Percentiles rank a stretch among this genome's conserved stretches.
phyloP scores from a whole-genome alignment of 2,888 invertebrate species.

The Dysmachus trigonus region DNA sequence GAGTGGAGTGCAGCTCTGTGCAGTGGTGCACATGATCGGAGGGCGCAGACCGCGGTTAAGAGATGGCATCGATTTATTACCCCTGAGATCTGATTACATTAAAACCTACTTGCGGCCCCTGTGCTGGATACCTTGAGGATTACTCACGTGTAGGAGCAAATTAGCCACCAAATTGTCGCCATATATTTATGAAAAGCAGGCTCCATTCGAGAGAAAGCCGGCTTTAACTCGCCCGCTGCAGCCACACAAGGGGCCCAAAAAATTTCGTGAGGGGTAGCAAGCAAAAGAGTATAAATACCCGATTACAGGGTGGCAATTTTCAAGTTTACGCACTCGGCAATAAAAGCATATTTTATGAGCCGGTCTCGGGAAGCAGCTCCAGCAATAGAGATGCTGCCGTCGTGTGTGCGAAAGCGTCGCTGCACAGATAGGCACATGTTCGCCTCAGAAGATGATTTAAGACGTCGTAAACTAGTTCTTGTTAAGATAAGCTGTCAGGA shows the following conservation, averaged over 20 bases:
- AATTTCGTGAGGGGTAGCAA: neutral
- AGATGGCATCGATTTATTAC: neutral
- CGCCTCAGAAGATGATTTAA: slow-evolving; percentile 44
- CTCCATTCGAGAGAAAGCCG: neutral
- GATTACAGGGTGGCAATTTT: slow-evolving; percentile 41
- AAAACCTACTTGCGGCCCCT: neutral
- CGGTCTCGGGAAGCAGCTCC: neutral
- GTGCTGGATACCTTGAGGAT: neutral
- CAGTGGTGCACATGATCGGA: neutral
- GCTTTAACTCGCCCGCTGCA: neutral
- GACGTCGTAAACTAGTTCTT: slow-evolving; percentile 45
- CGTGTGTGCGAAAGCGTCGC: neutral
- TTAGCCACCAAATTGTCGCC: neutral
- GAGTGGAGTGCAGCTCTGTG: neutral
- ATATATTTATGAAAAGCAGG: neutral
- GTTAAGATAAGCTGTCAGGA: slow-evolving; percentile 48
- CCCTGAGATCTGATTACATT: neutral
- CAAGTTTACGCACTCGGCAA: slow-evolving; percentile 43
- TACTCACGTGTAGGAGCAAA: neutral
- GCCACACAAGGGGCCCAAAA: neutral
- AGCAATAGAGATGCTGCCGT: neutral
- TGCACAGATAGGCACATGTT: slow-evolving; percentile 22
- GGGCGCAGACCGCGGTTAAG: neutral
- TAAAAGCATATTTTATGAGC: slow-evolving; percentile 13
- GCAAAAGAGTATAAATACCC: neutral